A percentile compares a stretch with the other conserved stretches of the same genome.
phyloP scores from a whole-genome alignment of 2,888 invertebrate genomes.

The Hyles lineata region DNA sequence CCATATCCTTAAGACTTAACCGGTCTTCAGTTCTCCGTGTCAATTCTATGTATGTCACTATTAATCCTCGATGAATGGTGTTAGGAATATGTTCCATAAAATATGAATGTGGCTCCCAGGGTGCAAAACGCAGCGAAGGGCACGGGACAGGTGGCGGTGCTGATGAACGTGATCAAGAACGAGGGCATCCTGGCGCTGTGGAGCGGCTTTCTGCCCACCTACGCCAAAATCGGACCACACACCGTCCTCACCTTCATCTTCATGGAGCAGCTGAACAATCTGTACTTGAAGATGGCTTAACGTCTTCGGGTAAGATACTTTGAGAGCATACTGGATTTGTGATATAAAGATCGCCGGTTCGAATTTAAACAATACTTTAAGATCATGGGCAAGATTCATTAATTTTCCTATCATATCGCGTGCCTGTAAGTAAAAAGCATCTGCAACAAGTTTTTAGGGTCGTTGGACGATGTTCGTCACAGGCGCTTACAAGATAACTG shows the following conservation, averaged over 20 bases:
- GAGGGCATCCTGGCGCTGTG: slow-evolving; percentile 97
- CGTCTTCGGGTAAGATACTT: not conserved
- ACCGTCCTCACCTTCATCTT: slow-evolving; percentile 98
- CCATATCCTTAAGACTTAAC: not conserved
- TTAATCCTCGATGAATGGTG: too few relatives aligned
- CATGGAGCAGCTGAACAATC: slow-evolving; percentile 94
- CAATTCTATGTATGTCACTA: not conserved
- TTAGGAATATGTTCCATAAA: too few relatives aligned
- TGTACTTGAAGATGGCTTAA: slow-evolving; percentile 48
- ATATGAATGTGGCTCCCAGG: slow-evolving; percentile 71
- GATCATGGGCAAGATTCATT: too few relatives aligned
- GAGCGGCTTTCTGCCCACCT: slow-evolving; percentile 98
- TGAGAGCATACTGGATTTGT: not conserved
- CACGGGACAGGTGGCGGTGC: slow-evolving; percentile 89
- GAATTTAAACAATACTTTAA: too few relatives aligned
- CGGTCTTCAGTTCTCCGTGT: not conserved
- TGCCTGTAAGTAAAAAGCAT: too few relatives aligned
- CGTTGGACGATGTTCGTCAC: too few relatives aligned
- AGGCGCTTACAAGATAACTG: too few relatives aligned
- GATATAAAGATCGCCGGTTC: not conserved
- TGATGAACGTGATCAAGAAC: slow-evolving; percentile 89
- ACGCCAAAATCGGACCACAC: slow-evolving; percentile 97
- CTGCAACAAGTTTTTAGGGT: too few relatives aligned
- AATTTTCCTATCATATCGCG: too few relatives aligned
- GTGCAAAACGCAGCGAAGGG: slow-evolving; percentile 98